Conservation (phyloP, 37 sponge, comb jelly and placozoan genomes). For the Corticium candelabrum region DNA sequence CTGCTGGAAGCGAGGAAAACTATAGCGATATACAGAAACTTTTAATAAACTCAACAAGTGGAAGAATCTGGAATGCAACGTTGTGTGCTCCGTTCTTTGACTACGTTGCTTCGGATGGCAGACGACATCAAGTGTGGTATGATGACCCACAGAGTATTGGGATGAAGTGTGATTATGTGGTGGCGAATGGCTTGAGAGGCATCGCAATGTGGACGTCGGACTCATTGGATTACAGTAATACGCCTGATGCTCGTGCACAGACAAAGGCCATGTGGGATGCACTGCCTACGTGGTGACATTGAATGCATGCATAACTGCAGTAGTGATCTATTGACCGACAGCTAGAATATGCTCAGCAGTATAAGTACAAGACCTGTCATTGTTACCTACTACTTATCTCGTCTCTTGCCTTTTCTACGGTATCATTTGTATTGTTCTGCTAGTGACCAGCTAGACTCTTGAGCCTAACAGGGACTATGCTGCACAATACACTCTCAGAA, state of each 20-base stretch:
- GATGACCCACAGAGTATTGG: slow-evolving; percentile 70
- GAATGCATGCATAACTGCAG: not conserved
- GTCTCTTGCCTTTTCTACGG: too few relatives aligned
- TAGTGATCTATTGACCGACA: too few relatives aligned
- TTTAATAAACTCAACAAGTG: slow-evolving; percentile 2
- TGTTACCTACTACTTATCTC: too few relatives aligned
- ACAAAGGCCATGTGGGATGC: slow-evolving; percentile 3
- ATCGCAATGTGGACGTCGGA: slow-evolving; percentile 59
- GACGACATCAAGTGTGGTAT: slow-evolving; percentile 69
- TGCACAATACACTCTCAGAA: too few relatives aligned
- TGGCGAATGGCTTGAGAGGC: slow-evolving; percentile 9
- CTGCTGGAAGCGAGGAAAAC: slow-evolving; percentile 47
- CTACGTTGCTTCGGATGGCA: slow-evolving; percentile 19
- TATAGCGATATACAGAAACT: slow-evolving; percentile 17
- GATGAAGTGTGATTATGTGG: slow-evolving; percentile 48
- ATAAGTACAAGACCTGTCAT: too few relatives aligned
- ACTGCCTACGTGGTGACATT: not conserved
- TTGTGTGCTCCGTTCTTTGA: slow-evolving; percentile 38
- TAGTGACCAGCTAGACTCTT: too few relatives aligned
- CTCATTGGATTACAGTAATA: slow-evolving; percentile 27
- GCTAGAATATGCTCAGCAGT: too few relatives aligned
- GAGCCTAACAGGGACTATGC: too few relatives aligned
- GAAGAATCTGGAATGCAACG: slow-evolving; percentile 30
- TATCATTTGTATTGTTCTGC: too few relatives aligned
- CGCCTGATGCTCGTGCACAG: not conserved